Evolutionary conservation across 2,797 vertebrate genomes (phyloP), one percentile per base, ranked within the genome.

Genomic region (Euthynnus affinis): DNA sequence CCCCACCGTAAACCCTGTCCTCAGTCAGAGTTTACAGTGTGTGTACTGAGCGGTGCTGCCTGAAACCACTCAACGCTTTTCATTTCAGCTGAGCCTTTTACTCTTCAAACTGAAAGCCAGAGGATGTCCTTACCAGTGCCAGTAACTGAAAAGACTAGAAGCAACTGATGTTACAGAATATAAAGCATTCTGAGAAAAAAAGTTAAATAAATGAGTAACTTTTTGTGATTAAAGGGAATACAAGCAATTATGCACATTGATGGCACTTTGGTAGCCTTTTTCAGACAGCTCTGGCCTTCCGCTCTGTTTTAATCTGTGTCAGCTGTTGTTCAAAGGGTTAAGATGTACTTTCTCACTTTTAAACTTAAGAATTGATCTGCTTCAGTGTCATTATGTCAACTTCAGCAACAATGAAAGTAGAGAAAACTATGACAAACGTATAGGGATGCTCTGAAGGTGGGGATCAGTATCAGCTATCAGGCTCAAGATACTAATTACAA

Each of bases 31-130:
- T 62, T 71, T 53, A 62, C 66, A 22, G 49, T 55, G 23, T 55
- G 23, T 14, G 15, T 1, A n/a, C 76, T 6, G 27, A 63, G 22
- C 3, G 29, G 9, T 51, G 52, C 23, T 58, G 63, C 52, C 62
- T 59, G 42, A 58, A 72, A 56, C 29, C 69, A 44, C 37, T 52
- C 34, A 3, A 29, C 37, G 34, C 14, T 52, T 72, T 62, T 15
- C 14, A 25, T 46, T 83, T 76, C 42, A 64, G 34, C 51, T 60
- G n/a, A 44, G 44, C 53, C 25, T 29, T 52, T 25, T 51, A 58
- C 51, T 60, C 34, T 27, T 64, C 4, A 61, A 60, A 55, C 25
- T 63, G 15, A 58, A 42, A 71, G 49, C 20, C 46, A 66, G 46
- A 62, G 22, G 23, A 51, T n/a, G 20, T 56, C 44, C 2, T 34